Base-by-base conservation (phyloP, 1,140 invertebrate genomes). In the Achroia grisella region DNA sequence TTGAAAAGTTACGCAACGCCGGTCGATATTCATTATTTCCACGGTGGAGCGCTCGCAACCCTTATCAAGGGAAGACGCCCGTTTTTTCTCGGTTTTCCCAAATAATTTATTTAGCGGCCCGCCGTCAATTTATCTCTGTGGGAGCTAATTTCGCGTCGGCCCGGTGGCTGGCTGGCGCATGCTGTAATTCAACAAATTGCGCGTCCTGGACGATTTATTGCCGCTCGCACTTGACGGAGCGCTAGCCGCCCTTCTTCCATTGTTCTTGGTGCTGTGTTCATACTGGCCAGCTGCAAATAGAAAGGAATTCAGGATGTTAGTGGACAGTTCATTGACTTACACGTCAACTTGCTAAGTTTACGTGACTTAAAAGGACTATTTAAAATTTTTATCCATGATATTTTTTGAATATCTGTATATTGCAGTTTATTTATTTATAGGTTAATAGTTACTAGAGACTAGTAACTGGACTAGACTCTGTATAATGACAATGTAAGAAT, bases 1-100 rank as follows among this genome's bases (percentile, higher is more conserved):
- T 15, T 15, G 17, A 29, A 42, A 15, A 17, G 43, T 39, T 39
- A 17, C 42, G 17, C 35, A 40, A 30, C 28, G 6, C 4, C 45
- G 73, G 67, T 75, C 75, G 68, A 78, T 84, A 79, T 81, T 84
- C 73, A 80, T 83, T 83, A 83, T 72, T 60, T 70, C 68, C 60
- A 66, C 57, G 62, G 64, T 54, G 52, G 61, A 66, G 66, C 62
- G 67, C 62, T 50, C 65, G 58, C 77, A 84, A 84, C 80, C 80
- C 77, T 84, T 84, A 84, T 84, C 80, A 81, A 78, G 80, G 68
- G 64, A 84, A 84, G 80, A 81, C 65, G 80, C 70, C 68, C 62
- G 73, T 84, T 84, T 84, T 84, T 84, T 80, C 80, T 81, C 76
- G 80, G 80, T 82, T 84, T 83, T 84, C 80, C 80, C 78, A 82